phyloP scores from a whole-genome alignment of 2,888 invertebrate species.

The Pilophorus perplexus region DNA sequence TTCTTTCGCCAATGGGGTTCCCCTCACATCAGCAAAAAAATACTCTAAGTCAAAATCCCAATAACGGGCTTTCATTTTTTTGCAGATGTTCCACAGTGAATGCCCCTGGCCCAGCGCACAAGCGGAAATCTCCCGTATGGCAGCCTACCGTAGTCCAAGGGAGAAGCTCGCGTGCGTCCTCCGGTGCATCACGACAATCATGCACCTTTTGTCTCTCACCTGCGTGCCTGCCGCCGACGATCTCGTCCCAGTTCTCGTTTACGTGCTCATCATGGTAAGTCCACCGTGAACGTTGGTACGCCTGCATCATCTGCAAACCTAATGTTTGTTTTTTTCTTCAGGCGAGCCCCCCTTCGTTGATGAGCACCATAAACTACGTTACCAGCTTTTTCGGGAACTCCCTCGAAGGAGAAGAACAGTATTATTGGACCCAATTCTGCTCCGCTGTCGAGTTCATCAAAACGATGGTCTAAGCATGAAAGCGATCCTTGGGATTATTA shows the following conservation, averaged over 20 bases:
- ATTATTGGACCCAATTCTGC: slow-evolving; percentile 98
- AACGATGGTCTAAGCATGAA: slow-evolving; percentile 76
- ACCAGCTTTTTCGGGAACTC: slow-evolving; percentile 83
- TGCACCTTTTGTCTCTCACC: slow-evolving; percentile 86
- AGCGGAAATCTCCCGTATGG: slow-evolving; percentile 79
- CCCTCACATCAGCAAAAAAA: too few relatives aligned
- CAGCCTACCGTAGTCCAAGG: slow-evolving; percentile 84
- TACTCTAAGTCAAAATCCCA: too few relatives aligned
- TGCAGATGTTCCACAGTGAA: slow-evolving; percentile 73
- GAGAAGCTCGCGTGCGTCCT: slow-evolving; percentile 82
- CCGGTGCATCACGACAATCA: slow-evolving; percentile 87
- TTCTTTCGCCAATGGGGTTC: too few relatives aligned
- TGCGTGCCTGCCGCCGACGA: slow-evolving; percentile 90
- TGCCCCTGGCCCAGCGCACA: slow-evolving; percentile 96
- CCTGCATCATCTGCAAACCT: not conserved
- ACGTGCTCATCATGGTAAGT: slow-evolving; percentile 85
- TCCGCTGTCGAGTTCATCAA: slow-evolving; percentile 97
- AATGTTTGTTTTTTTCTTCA: slow-evolving; percentile 52
- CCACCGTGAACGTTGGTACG: not conserved
- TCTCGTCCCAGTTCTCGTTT: slow-evolving; percentile 93
- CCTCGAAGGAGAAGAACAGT: slow-evolving; percentile 85
- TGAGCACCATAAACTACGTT: slow-evolving; percentile 95
- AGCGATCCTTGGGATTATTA: not conserved
- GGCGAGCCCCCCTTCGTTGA: slow-evolving; percentile 90
- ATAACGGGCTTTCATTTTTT: too few relatives aligned